Evolutionary conservation across 92 coral and sea anemone genomes (phyloP), one percentile per base, ranked within the genome.

Genomic region (Parazoanthus swiftii): DNA sequence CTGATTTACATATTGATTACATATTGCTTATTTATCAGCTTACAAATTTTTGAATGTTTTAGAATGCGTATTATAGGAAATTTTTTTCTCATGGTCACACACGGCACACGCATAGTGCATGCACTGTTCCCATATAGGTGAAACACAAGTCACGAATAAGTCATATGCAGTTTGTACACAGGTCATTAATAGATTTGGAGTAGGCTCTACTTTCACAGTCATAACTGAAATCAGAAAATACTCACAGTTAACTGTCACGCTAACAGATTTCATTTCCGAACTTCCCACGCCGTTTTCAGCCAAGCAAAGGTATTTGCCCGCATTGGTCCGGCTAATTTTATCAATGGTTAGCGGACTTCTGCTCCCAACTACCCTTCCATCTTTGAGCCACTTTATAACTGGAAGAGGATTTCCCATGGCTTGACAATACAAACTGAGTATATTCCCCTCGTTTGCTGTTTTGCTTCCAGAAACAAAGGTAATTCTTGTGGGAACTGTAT

Each of bases 241-340:
- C 86, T 13, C 68, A 82, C 86, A 68, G 39, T 82, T 82, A 13
- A 82, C 76, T 42, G 86, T 66, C 1, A 82, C 13, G 63, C 63
- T 48, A 13, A 82, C 76, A 10, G 14, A 48, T 39, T 66, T 67
- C 23, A 39, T 72, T 7, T 82, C 86, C 4, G 86, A 68, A 25
- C 42, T 68, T 29, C 86, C 77, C 2, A 82, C 66, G n/a, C 65
- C 77, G 42, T 82, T 82, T 39, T 67, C 86, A 68, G 86, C 86
- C 59, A 82, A 11, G 75, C 86, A 82, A 18, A 16, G 0, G 59
- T 67, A 82, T 13, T 74, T 82, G 23, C 86, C 77, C 18, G 0
- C 42, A 33, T 39, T 65, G 42, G 23, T 42, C 8, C 77, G 86
- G 35, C 33, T 67, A 1, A 71, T 26, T 39, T 38, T 18, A 16